Conservation (phyloP, 2,888 invertebrate genomes). For the Orchesella flavescens region DNA sequence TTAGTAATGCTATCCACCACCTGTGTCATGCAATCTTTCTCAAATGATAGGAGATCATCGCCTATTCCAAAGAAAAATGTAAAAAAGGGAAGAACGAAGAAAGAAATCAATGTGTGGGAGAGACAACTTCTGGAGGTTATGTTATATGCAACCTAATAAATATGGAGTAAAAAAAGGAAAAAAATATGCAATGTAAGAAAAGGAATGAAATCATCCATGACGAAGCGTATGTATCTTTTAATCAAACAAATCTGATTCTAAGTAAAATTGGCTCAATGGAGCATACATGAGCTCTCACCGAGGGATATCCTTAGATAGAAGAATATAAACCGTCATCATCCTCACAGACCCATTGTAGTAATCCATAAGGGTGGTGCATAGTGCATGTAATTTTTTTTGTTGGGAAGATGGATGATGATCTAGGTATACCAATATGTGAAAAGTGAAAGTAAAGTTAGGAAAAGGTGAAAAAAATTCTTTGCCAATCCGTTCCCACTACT, state of each 20-base stretch:
- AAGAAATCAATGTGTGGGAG: constrained; percentile 17
- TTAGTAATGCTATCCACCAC: too few relatives aligned
- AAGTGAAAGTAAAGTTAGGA: constrained; percentile 12
- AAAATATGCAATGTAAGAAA: constrained; percentile 17
- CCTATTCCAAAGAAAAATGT: too few relatives aligned
- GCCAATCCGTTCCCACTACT: not conserved
- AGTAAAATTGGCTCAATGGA: constrained; percentile 49
- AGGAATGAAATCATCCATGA: constrained; percentile 49
- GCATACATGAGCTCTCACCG: constrained; percentile 24
- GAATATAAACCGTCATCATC: not conserved
- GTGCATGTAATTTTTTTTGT: not conserved
- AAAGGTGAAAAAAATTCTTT: constrained; percentile 1
- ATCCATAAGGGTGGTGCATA: too few relatives aligned
- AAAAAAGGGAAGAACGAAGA: constrained; percentile 8
- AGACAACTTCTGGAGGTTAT: not conserved
- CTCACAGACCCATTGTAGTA: not conserved
- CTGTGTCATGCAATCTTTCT: too few relatives aligned
- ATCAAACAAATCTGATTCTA: constrained; percentile 44
- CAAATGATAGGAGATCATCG: too few relatives aligned
- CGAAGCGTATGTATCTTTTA: constrained; percentile 42
- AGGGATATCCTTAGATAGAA: constrained; percentile 6
- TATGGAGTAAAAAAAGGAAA: not conserved
- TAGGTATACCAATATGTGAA: not conserved
- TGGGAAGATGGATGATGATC: not conserved
- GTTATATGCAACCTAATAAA: not conserved